These are phyloP conservation scores for Diceros bicornis DNA, from an alignment of 2,797 vertebrate species.

Conservation along the genomic window DNA sequence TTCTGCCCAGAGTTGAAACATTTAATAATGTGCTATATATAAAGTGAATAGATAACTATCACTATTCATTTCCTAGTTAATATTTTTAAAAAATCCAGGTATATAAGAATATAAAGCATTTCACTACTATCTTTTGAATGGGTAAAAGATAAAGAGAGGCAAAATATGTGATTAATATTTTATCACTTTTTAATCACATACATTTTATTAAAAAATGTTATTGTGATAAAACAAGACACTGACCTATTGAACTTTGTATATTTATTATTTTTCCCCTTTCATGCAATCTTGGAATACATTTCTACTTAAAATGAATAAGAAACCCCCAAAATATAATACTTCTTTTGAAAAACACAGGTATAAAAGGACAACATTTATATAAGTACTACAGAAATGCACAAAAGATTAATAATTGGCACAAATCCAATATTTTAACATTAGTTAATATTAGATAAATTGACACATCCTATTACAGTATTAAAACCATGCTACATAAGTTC, in stretches of 20 bases:
- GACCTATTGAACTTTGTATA: not conserved
- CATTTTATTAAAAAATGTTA: constrained; percentile 32
- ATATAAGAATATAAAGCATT: constrained; percentile 44
- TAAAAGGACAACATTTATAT: not conserved
- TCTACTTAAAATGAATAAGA: constrained; percentile 58
- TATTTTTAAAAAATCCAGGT: not conserved
- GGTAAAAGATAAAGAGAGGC: not conserved
- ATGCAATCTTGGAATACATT: not conserved
- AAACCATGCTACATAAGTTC: not conserved
- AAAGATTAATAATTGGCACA: constrained; percentile 40
- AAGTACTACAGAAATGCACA: not conserved
- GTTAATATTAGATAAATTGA: constrained; percentile 4
- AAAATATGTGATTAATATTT: not conserved
- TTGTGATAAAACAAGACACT: not conserved
- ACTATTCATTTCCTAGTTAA: not conserved
- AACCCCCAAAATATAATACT: constrained; percentile 25
- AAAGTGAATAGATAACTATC: not conserved
- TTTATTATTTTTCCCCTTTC: not conserved
- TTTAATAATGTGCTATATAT: not conserved
- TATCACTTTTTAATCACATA: not conserved
- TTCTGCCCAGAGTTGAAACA: not conserved
- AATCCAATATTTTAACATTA: constrained; percentile 24
- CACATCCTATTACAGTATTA: not conserved
- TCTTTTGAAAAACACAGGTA: constrained; percentile 31
- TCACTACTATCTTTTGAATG: not conserved